phyloP scores from a whole-genome alignment of 2,888 invertebrate genomes.

The Liodrosophila aerea region DNA sequence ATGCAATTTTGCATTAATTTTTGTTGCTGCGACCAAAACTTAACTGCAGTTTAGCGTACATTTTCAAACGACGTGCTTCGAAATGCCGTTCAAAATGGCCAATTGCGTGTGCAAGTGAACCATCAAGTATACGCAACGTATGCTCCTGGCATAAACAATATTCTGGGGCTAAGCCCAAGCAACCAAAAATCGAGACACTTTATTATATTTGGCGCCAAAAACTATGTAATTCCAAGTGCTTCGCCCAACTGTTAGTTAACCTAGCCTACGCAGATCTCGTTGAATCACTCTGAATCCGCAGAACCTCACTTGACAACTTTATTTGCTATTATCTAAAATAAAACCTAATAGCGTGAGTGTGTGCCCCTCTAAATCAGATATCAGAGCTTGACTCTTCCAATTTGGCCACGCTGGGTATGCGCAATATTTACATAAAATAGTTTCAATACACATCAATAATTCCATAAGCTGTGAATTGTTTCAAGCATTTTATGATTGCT shows the following conservation, averaged over 20 bases:
- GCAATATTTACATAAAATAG: too few species aligned
- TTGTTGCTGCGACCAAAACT: conserved; percentile 67
- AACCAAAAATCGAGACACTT: conserved; percentile 29
- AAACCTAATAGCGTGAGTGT: too few species aligned
- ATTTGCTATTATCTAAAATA: too few species aligned
- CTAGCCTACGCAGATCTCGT: too few species aligned
- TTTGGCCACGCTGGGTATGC: not conserved
- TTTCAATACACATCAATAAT: too few species aligned
- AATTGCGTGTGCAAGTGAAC: conserved; percentile 46
- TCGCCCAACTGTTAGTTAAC: too few species aligned
- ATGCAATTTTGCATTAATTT: conserved; percentile 76
- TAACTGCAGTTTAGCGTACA: conserved; percentile 71
- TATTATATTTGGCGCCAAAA: conserved; percentile 68
- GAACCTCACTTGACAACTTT: too few species aligned
- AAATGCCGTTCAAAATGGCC: conserved; percentile 51
- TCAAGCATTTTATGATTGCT: too few species aligned
- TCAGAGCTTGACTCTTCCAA: too few species aligned
- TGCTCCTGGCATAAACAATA: conserved; percentile 16
- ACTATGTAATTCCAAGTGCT: conserved; percentile 27
- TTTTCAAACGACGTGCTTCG: conserved; percentile 58
- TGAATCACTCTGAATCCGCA: too few species aligned
- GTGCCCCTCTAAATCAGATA: too few species aligned
- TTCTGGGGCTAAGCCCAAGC: conserved; percentile 20
- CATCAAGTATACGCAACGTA: conserved; percentile 46
- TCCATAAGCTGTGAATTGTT: too few species aligned